A percentile compares a stretch with the other conserved stretches of the same genome.
These are phyloP conservation scores for Pteropus rufus DNA, from an alignment of 2,797 vertebrate species.

Conservation along the genomic window DNA sequence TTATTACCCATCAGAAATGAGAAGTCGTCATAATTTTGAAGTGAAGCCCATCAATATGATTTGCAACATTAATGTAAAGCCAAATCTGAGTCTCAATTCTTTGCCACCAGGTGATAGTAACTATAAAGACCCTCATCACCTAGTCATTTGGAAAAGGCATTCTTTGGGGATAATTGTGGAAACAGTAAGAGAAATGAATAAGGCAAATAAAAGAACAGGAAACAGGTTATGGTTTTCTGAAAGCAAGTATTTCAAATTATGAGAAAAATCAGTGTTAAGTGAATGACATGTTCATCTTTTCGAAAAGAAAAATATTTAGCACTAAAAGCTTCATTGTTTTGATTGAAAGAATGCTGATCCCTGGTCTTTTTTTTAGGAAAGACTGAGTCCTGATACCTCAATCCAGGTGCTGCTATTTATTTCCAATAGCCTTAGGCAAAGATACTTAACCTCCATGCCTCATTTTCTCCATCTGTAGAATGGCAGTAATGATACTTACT, in stretches of 20 bases:
- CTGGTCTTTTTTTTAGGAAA: background rate
- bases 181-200: background rate
- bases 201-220: background rate
- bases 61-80: constrained; percentile 28
- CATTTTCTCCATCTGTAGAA: constrained; percentile 69
- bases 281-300: background rate
- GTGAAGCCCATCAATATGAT: background rate
- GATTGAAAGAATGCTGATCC: background rate
- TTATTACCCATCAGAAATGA: constrained; percentile 23
- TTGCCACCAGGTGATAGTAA: background rate
- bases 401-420: constrained; percentile 8
- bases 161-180: background rate
- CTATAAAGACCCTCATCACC: background rate
- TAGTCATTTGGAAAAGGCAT: background rate
- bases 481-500: constrained; percentile 60
- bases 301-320: background rate
- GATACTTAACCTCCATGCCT: constrained; percentile 28
- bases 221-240: constrained; percentile 20
- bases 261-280: constrained; percentile 43
- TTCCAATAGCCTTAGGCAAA: constrained; percentile 58
- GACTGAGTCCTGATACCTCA: background rate
- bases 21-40: constrained; percentile 23
- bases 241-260: constrained; percentile 38
- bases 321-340: background rate
- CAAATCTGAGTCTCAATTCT: constrained; percentile 14